Evolutionary conservation across 2,888 invertebrate species (phyloP).

Genomic region (Watsonalla binaria): DNA sequence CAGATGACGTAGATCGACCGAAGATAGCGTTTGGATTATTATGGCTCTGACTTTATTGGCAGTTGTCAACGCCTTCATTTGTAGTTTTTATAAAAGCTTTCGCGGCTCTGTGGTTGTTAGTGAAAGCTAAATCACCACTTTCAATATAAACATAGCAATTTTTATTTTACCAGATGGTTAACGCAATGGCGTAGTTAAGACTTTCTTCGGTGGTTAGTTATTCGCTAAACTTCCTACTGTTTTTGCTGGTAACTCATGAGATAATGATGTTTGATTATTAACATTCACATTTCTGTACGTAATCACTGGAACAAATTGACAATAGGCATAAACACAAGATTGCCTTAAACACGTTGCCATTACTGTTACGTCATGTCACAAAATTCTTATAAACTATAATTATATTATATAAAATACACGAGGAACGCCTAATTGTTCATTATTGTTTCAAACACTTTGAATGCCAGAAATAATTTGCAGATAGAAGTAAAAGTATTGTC

Average conservation of each 20-base stretch:
- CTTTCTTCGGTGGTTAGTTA: background rate
- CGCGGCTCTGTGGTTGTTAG: constrained; percentile 38
- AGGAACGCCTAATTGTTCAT: constrained; percentile 1
- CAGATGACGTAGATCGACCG: constrained; percentile 15
- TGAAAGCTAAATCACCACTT: constrained; percentile 36
- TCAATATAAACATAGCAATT: constrained; percentile 24
- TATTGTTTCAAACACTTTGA: constrained; percentile 13
- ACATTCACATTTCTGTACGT: constrained; percentile 18
- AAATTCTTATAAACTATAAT: constrained; percentile 26
- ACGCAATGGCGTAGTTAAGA: constrained; percentile 12
- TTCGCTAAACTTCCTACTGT: background rate
- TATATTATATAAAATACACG: constrained; percentile 15
- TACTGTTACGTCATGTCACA: constrained; percentile 29
- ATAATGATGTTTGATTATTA: constrained; percentile 9
- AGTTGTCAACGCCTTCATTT: constrained; percentile 24
- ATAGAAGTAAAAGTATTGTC: background rate
- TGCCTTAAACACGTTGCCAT: constrained; percentile 31
- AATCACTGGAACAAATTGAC: constrained; percentile 46
- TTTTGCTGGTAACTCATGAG: background rate
- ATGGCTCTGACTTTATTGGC: constrained; percentile 22
- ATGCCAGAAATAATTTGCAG: background rate
- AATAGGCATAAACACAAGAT: constrained; percentile 34
- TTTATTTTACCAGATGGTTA: constrained; percentile 16
- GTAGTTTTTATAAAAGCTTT: constrained; percentile 36
- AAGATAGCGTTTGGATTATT: constrained; percentile 10